phyloP scores from a whole-genome alignment of 2,888 invertebrate species.

The Drosophila dives region DNA sequence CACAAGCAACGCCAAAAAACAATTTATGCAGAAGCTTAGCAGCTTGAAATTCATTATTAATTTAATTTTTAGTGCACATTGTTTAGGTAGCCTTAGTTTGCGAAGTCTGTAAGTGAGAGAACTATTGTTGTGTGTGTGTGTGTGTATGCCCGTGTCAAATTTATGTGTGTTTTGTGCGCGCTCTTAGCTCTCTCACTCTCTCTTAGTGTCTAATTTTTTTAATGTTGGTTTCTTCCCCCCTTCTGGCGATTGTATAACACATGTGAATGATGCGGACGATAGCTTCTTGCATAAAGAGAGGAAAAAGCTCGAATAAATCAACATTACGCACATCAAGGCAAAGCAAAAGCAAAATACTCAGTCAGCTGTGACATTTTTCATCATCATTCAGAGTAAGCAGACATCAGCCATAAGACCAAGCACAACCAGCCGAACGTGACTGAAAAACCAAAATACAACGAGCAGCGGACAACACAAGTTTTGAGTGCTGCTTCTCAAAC shows the following conservation, averaged over 20 bases:
- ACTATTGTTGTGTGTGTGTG: slow-evolving; percentile 2
- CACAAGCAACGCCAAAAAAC: slow-evolving; percentile 22
- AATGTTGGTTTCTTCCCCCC: slow-evolving; percentile 20
- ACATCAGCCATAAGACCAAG: slow-evolving; percentile 5
- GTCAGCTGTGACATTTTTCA: slow-evolving; percentile 42
- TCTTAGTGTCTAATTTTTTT: slow-evolving; percentile 13
- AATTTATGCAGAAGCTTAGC: slow-evolving; percentile 44
- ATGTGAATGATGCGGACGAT: slow-evolving; percentile 24
- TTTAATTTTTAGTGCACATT: slow-evolving; percentile 49
- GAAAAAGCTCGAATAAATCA: slow-evolving; percentile 51
- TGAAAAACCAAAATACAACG: slow-evolving; percentile 3
- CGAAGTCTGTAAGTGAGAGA: slow-evolving; percentile 24
- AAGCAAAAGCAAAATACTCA: slow-evolving; percentile 30
- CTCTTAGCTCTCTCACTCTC: slow-evolving; percentile 30
- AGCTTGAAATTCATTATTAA: slow-evolving; percentile 65
- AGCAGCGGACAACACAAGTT: slow-evolving; percentile 6
- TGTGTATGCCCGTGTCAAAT: slow-evolving; percentile 20
- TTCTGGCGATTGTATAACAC: slow-evolving; percentile 66
- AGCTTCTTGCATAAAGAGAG: slow-evolving; percentile 44
- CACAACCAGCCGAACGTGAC: slow-evolving; percentile 14
- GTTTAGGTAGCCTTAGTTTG: slow-evolving; percentile 18
- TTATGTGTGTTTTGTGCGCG: slow-evolving; percentile 20
- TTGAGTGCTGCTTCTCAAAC: slow-evolving; percentile 4
- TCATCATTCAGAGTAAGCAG: background rate
- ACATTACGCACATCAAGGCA: slow-evolving; percentile 16